These are phyloP conservation scores for Dendrocincla fuliginosa DNA, from an alignment of 2,797 vertebrate genomes.

Conservation along the genomic window DNA sequence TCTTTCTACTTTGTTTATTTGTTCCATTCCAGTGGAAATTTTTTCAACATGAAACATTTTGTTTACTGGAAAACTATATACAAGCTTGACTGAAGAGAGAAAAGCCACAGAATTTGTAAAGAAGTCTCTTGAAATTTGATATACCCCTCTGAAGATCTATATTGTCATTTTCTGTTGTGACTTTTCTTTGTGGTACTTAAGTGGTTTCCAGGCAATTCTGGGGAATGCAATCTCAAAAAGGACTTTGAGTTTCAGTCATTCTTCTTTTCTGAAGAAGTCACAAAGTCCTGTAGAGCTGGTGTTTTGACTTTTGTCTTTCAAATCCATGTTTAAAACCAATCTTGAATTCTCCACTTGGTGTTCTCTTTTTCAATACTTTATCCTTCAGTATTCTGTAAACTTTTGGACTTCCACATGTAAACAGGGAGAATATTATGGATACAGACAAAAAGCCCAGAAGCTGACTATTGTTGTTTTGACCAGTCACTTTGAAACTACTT, in stretches of 20 bases:
- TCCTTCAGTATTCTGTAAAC: neutral
- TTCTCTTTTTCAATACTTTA: constrained; percentile 12
- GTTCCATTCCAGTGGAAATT: neutral
- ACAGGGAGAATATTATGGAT: neutral
- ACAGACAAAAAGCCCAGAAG: neutral
- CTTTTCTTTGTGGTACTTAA: neutral
- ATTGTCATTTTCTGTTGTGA: neutral
- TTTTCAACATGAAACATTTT: neutral
- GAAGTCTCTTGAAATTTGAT: neutral
- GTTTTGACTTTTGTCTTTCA: neutral
- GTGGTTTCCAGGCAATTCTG: neutral
- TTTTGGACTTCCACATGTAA: neutral
- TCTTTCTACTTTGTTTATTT: neutral
- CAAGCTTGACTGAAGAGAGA: neutral
- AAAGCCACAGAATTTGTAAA: neutral
- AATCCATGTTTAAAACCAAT: neutral
- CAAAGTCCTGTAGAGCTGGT: neutral
- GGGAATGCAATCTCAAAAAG: neutral
- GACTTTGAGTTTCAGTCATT: neutral
- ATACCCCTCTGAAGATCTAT: neutral
- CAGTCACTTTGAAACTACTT: neutral
- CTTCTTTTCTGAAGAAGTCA: neutral
- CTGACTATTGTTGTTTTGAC: neutral
- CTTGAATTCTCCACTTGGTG: neutral
- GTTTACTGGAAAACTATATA: neutral